Base-by-base conservation (phyloP, 2,113 vertebrate genomes). In the Erpornis zantholeuca region DNA sequence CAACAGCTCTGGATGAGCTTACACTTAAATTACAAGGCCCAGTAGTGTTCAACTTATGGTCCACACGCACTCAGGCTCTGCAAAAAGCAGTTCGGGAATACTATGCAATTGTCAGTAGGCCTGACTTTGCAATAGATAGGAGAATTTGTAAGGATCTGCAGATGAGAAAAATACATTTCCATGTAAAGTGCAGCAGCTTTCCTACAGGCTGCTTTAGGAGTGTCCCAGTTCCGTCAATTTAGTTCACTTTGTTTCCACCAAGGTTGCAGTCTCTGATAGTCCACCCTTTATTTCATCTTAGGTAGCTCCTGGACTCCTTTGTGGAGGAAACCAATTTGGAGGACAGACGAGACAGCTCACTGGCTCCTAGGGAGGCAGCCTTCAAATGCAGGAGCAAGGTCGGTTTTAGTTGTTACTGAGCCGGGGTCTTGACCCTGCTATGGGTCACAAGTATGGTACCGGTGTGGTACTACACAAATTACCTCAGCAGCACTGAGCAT, bases 401-500 rank as follows among this genome's bases (percentile, higher is more conserved):
- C 40, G 87, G 24, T 22, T 70, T 35, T 5, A 44, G 31, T 9
- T 87, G 64, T 56, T 60, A 54, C 29, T 56, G n/a, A 86, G 27
- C n/a, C 31, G 57, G 35, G 10, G 16, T 33, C 24, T 61, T 22
- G 13, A 27, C 12, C 31, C 52, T n/a, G 31, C 38, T n/a, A 6
- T 7, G 38, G 12, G 63, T 76, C 53, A 50, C 33, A 47, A 31
- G 52, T 12, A 10, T 18, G 40, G 49, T 52, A 21, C 38, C 23
- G 24, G 13, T 0, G 4, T 33, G 77, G 33, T 53, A 56, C 72
- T 68, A 64, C 2, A 11, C 35, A 2, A 3, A 50, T 29, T 33
- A n/a, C 15, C 18, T 47, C 28, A 56, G 14, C 36, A 84, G 33
- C 0, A 0, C 2, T 17, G 5, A 42, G 31, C 11, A 4, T 36